These are phyloP conservation scores for Nephotettix cincticeps DNA, from an alignment of 1,140 invertebrate species.

Conservation along the genomic window DNA sequence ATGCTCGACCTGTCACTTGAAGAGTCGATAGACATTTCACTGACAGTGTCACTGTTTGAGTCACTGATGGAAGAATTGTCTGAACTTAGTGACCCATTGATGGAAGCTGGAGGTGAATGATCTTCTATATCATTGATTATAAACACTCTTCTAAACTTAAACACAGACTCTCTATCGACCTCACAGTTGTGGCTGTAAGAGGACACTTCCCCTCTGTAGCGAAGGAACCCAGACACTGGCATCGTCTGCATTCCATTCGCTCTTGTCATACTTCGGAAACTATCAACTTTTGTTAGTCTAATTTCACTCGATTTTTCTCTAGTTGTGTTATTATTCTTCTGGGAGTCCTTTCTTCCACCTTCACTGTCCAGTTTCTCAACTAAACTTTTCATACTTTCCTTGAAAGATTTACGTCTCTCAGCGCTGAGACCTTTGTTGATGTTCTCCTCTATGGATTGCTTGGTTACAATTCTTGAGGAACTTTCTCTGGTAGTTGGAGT, in stretches of 20 bases:
- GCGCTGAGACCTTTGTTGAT: conserved; percentile 46
- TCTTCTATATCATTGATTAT: conserved; percentile 48
- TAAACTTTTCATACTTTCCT: conserved; percentile 51
- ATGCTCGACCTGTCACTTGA: conserved; percentile 58
- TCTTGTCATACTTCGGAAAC: conserved; percentile 42
- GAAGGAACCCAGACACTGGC: conserved; percentile 46
- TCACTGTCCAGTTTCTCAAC: conserved; percentile 48
- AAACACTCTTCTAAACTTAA: conserved; percentile 54
- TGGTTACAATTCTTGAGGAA: neutral
- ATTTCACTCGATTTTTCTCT: conserved; percentile 4
- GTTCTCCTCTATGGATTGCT: conserved; percentile 14
- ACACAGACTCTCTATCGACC: conserved; percentile 41
- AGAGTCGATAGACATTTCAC: conserved; percentile 58
- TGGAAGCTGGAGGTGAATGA: conserved; percentile 31
- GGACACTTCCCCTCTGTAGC: neutral
- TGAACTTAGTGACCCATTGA: conserved; percentile 36
- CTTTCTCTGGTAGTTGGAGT: neutral
- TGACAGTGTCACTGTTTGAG: conserved; percentile 55
- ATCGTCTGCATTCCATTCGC: conserved; percentile 52
- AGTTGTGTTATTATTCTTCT: conserved; percentile 1
- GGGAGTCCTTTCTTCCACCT: neutral
- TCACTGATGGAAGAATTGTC: conserved; percentile 51
- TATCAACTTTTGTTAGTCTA: conserved; percentile 6
- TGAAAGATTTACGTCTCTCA: conserved; percentile 51
- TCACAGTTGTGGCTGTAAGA: conserved; percentile 18